Conservation (phyloP, 2,888 invertebrate genomes). For the Clanis bilineata region DNA sequence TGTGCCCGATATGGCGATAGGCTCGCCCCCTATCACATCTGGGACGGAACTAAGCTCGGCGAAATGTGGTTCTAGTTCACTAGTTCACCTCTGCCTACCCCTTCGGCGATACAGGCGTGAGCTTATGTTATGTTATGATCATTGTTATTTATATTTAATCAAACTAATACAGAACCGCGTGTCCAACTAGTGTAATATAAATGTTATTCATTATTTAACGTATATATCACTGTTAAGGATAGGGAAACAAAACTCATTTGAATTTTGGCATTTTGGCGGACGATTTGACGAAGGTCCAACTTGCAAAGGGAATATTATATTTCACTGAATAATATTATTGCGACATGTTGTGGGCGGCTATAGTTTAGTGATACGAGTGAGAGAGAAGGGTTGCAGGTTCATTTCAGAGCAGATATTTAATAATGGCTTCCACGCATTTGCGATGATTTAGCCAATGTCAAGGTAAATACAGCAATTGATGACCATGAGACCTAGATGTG, state of each 20-base stretch:
- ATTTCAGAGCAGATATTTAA: background rate
- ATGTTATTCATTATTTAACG: conserved; percentile 3
- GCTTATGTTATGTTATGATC: too few relatives aligned
- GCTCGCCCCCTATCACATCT: too few relatives aligned
- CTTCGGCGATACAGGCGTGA: too few relatives aligned
- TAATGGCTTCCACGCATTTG: too few relatives aligned
- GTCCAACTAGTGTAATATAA: background rate
- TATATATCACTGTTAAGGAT: conserved; percentile 1
- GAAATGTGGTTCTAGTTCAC: too few relatives aligned
- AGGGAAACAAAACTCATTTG: conserved; percentile 11
- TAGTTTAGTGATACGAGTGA: background rate
- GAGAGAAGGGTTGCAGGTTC: background rate
- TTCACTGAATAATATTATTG: conserved; percentile 4
- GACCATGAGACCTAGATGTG: too few relatives aligned
- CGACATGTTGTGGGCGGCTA: background rate
- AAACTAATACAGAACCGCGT: background rate
- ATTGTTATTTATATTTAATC: too few relatives aligned
- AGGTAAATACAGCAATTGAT: too few relatives aligned
- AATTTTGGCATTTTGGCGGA: conserved; percentile 3
- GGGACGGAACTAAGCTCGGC: too few relatives aligned
- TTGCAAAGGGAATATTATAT: conserved; percentile 16
- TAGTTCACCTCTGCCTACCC: too few relatives aligned
- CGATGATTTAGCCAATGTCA: too few relatives aligned
- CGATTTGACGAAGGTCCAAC: conserved; percentile 2
- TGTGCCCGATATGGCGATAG: too few relatives aligned